Evolutionary conservation across 1,140 invertebrate species (phyloP).

Genomic region (Coelopa frigida): DNA sequence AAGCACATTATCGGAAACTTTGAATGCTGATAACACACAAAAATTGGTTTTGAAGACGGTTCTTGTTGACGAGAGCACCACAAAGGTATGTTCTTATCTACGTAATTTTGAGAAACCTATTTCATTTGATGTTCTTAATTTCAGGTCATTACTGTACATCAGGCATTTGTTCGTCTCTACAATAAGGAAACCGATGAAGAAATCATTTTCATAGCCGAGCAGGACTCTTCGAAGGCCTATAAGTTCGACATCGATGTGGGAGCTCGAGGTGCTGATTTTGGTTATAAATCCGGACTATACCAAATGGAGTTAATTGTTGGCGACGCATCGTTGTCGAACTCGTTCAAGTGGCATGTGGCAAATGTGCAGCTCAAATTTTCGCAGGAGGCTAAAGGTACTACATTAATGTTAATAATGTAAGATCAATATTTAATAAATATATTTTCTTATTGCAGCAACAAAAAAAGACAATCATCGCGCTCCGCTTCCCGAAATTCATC

Average conservation of each 20-base stretch:
- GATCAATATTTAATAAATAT: too few species aligned
- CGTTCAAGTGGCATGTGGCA: constrained; percentile 78
- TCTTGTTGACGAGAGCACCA: constrained; percentile 64
- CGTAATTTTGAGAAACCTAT: neutral
- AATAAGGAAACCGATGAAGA: constrained; percentile 63
- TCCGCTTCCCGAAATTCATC: constrained; percentile 80
- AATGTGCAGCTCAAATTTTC: constrained; percentile 68
- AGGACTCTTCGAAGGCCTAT: constrained; percentile 74
- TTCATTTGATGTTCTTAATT: constrained; percentile 5
- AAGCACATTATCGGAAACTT: constrained; percentile 56
- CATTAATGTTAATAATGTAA: too few species aligned
- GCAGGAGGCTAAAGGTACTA: too few species aligned
- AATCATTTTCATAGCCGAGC: constrained; percentile 88
- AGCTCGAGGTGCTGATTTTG: constrained; percentile 72
- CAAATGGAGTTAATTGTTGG: constrained; percentile 80
- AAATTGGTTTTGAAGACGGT: constrained; percentile 79
- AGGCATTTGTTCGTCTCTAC: constrained; percentile 81
- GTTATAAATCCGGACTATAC: constrained; percentile 69
- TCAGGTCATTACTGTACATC: constrained; percentile 68
- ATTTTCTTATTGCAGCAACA: constrained; percentile 18
- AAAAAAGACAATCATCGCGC: constrained; percentile 42
- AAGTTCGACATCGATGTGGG: constrained; percentile 85
- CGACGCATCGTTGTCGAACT: constrained; percentile 83
- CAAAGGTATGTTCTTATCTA: constrained; percentile 34
- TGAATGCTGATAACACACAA: constrained; percentile 83